phyloP scores from a whole-genome alignment of 1,140 invertebrate genomes.

The Thalassaphorura encarpata region DNA sequence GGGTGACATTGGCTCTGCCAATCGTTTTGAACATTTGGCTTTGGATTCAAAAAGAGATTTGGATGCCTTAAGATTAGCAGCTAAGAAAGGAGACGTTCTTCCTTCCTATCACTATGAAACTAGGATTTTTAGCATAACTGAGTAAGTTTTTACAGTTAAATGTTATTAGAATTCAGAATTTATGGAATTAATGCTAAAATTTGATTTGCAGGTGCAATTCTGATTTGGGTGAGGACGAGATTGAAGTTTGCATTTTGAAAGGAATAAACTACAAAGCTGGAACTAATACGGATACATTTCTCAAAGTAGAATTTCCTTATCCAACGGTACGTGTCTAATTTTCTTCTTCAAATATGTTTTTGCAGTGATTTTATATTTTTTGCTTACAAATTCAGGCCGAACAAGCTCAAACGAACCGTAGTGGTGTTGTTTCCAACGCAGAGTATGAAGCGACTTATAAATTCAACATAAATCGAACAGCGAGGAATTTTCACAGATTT shows the following conservation, averaged over 20 bases:
- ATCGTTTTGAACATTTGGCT: slow-evolving; percentile 79
- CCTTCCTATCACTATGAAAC: slow-evolving; percentile 92
- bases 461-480: slow-evolving; percentile 66
- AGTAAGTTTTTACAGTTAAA: slow-evolving; percentile 24
- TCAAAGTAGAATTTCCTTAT: slow-evolving; percentile 86
- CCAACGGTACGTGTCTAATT: slow-evolving; percentile 53
- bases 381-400: slow-evolving; percentile 50
- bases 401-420: slow-evolving; percentile 62
- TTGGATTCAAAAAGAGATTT: slow-evolving; percentile 76
- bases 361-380: slow-evolving; percentile 7
- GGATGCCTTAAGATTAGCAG: slow-evolving; percentile 65
- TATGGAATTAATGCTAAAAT: slow-evolving; percentile 4
- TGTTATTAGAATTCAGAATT: too few relatives aligned
- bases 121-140: slow-evolving; percentile 35
- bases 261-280: slow-evolving; percentile 77
- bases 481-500: slow-evolving; percentile 64
- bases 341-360: not conserved
- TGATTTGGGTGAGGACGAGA: slow-evolving; percentile 80
- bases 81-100: slow-evolving; percentile 46
- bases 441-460: slow-evolving; percentile 70
- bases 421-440: slow-evolving; percentile 65
- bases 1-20: slow-evolving; percentile 82
- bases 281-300: slow-evolving; percentile 86
- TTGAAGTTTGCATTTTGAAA: slow-evolving; percentile 74
- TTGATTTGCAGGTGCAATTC: slow-evolving; percentile 59